Conservation (phyloP, 2,113 vertebrate genomes). For the Trogon surrucura region DNA sequence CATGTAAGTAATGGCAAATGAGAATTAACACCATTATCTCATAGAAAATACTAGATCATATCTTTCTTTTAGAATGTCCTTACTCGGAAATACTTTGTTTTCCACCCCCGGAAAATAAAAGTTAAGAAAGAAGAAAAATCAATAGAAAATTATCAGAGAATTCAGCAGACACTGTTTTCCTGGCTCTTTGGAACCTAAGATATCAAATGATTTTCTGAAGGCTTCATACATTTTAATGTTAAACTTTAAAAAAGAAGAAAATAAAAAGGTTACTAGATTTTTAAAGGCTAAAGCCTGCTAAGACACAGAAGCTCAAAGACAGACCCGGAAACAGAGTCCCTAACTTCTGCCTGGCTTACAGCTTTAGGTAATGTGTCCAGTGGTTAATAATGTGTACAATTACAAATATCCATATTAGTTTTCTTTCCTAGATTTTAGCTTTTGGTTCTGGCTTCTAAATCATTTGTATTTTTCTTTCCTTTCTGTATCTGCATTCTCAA, state of each 20-base stretch:
- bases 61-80: not conserved
- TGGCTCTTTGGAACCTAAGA: not conserved
- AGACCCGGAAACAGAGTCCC: not conserved
- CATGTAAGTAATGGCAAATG: not conserved
- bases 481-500: not conserved
- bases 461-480: not conserved
- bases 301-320: not conserved
- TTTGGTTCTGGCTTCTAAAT: not conserved
- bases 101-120: not conserved
- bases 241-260: not conserved
- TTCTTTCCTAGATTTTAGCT: not conserved
- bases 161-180: not conserved
- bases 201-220: not conserved
- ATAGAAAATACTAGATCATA: not conserved
- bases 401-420: not conserved
- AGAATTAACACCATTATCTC: not conserved
- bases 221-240: not conserved
- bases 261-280: not conserved
- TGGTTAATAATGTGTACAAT: not conserved
- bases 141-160: not conserved
- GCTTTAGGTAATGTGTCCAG: not conserved
- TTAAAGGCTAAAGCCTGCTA: not conserved
- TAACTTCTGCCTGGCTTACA: not conserved
- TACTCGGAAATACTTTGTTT: not conserved
- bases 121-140: not conserved